phyloP scores from a whole-genome alignment of 1,140 invertebrate species.

The Heliconius nattereri region DNA sequence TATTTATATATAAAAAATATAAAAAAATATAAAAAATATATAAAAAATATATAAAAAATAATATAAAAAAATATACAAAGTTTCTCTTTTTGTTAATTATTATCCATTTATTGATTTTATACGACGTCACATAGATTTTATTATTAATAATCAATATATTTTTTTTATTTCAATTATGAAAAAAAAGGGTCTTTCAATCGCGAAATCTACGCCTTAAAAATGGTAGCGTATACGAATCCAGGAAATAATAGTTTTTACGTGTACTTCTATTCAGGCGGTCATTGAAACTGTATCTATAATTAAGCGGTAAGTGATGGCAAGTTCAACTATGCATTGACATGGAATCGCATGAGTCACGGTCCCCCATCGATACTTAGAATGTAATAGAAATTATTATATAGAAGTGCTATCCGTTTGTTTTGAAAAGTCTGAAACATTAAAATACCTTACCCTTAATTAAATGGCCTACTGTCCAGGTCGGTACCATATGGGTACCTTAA shows the following conservation, averaged over 20 bases:
- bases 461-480: no score
- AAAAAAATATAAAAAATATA: no score
- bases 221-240: conserved; percentile 1
- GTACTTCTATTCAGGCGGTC: conserved; percentile 37
- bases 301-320: conserved; percentile 53
- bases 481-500: no score
- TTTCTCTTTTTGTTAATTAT: no score
- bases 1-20: no score
- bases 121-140: no score
- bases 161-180: neutral
- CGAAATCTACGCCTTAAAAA: neutral
- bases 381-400: neutral
- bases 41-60: no score
- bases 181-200: neutral
- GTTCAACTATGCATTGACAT: conserved; percentile 62
- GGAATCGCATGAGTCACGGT: conserved; percentile 58
- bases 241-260: conserved; percentile 42
- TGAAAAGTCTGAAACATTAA: neutral
- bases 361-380: conserved; percentile 17
- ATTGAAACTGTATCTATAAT: conserved; percentile 49
- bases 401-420: neutral
- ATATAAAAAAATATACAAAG: no score
- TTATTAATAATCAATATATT: no score
- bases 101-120: no score
- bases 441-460: no score